phyloP scores from a whole-genome alignment of 2,797 vertebrate species.

The Masticophis lateralis region DNA sequence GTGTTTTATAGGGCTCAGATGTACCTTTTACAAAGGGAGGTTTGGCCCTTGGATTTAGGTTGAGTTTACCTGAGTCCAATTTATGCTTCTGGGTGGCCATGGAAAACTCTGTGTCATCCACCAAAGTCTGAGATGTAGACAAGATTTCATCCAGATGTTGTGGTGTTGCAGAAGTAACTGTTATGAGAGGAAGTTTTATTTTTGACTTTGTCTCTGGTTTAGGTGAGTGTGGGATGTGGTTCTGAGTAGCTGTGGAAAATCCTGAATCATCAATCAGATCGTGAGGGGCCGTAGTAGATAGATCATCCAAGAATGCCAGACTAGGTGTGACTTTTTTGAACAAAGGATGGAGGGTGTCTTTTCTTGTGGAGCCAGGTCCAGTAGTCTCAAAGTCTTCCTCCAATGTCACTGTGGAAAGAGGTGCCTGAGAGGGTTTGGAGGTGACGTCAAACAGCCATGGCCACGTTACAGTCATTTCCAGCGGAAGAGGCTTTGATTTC shows the following conservation, averaged over 20 bases:
- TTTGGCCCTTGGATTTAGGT: neutral
- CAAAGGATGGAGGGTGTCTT: neutral
- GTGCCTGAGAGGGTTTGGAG: neutral
- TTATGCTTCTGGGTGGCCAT: rapidly evolving
- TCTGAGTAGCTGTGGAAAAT: rapidly evolving
- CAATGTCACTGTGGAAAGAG: rapidly evolving
- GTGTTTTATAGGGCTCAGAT: constrained; percentile 43
- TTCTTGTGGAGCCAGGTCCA: rapidly evolving
- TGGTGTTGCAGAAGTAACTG: constrained; percentile 51
- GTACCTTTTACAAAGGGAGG: constrained; percentile 53
- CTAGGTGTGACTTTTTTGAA: constrained; percentile 62
- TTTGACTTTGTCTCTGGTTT: rapidly evolving
- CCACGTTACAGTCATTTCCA: neutral
- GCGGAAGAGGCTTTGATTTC: neutral
- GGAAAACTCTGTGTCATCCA: rapidly evolving
- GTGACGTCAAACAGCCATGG: neutral
- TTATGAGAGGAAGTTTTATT: constrained; percentile 28
- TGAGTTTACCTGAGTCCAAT: rapidly evolving
- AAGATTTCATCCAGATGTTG: neutral
- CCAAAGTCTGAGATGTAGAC: neutral
- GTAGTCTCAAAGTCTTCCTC: rapidly evolving
- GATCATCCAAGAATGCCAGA: neutral
- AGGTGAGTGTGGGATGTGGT: neutral
- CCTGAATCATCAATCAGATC: rapidly evolving
- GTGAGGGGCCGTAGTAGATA: neutral